Base-by-base conservation (phyloP, 1,140 invertebrate species). In the Marisa cornuarietis region DNA sequence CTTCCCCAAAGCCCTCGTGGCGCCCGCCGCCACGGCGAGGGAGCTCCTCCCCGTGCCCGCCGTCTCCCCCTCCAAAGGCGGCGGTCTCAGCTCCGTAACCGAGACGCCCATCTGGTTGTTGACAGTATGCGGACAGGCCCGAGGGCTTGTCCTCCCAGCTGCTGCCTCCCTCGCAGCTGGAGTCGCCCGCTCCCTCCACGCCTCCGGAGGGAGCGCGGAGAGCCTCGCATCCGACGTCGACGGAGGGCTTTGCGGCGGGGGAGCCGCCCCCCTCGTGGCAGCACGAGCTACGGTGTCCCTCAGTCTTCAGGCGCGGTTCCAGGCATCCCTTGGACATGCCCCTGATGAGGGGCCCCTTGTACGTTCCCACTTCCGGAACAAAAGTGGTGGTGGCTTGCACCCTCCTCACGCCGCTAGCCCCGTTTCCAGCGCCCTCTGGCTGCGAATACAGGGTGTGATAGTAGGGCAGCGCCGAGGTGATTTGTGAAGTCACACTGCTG, bases 371-470 rank as follows among this genome's bases (percentile, higher is more conserved):
- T 71, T 85, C 82, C 24, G 85, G 84, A 14, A 86, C 85, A 68
- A 83, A 85, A 9, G 86, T 87, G 51, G 83, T 84, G 51, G 83
- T 84, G 49, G 86, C 83, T 72, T 85, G 84, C 22, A 87, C 83
- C 52, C 81, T 81, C 76, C 79, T 84, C 14, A 81, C 81, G n/a
- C 83, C 83, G 31, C 62, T 80, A 14, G 58, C 31, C 49, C 79
- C 68, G 31, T 74, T 24, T 6, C 72, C 73, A 66, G 65, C 75
- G 24, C 69, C 74, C 77, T 80, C 79, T 16, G 85, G 75, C 74
- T 84, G 81, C 61, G 85, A 84, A 71, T 85, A 87, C 6, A 87
- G 76, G 7, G 85, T 85, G 78, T 87, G 85, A 71, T 87, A 86
- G 69, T 84, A 85, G 31, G 86, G 86, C 65, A 86, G 81, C 7